Evolutionary conservation across 2,888 invertebrate species (phyloP).

Genomic region (Hoplodrina ambigua): DNA sequence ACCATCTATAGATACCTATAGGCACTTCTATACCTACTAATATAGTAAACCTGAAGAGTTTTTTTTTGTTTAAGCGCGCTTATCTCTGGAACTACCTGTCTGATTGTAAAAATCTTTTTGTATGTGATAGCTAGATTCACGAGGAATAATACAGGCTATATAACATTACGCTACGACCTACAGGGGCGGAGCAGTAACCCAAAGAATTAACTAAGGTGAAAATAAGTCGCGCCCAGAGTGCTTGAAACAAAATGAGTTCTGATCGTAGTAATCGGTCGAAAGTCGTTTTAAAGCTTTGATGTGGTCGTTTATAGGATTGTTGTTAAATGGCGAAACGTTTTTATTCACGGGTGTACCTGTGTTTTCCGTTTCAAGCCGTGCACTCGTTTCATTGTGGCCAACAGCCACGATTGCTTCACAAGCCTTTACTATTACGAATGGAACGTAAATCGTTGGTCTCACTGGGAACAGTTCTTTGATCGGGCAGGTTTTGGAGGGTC

Average conservation of each 20-base stretch:
- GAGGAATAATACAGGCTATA: too few species aligned
- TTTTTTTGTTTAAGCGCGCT: too few species aligned
- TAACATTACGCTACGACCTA: too few species aligned
- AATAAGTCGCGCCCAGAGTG: too few species aligned
- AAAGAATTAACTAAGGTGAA: too few species aligned
- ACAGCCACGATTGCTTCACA: constrained; percentile 68
- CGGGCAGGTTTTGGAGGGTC: constrained; percentile 61
- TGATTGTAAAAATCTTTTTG: too few species aligned
- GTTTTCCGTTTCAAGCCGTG: constrained; percentile 68
- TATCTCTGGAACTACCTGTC: too few species aligned
- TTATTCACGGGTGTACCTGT: constrained; percentile 67
- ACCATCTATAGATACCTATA: background rate
- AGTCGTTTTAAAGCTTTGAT: constrained; percentile 73
- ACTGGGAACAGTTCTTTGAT: constrained; percentile 79
- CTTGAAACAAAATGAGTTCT: constrained; percentile 33
- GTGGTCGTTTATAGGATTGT: constrained; percentile 77
- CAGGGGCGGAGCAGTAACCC: too few species aligned
- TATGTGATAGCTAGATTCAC: too few species aligned
- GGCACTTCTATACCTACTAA: too few species aligned
- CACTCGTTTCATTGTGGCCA: constrained; percentile 67
- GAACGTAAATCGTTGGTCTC: constrained; percentile 75
- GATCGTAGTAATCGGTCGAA: constrained; percentile 58
- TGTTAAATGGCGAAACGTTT: constrained; percentile 75
- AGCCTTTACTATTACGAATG: constrained; percentile 71
- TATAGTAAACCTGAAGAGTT: too few species aligned